phyloP scores from a whole-genome alignment of 2,113 vertebrate species.

The Thamnophis sirtalis region DNA sequence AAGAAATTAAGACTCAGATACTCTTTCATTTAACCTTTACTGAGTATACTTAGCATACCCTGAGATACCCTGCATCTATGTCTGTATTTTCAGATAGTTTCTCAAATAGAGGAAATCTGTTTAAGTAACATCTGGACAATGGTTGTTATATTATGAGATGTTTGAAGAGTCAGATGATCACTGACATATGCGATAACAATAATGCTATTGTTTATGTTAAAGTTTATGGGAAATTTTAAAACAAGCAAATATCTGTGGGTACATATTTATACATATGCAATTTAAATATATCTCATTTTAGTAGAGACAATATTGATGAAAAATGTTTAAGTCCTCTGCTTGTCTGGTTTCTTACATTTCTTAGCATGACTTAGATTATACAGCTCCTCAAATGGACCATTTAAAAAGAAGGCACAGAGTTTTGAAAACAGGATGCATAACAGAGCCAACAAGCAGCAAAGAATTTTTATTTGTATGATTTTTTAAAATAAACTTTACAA shows the following conservation, averaged over 20 bases:
- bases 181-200: background rate
- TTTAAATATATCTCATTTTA: background rate
- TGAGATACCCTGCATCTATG: rapidly evolving
- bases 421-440: background rate
- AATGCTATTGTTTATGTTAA: no score
- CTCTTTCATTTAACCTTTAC: conserved; percentile 14
- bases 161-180: background rate
- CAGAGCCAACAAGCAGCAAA: background rate
- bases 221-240: background rate
- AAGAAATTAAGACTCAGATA: conserved; percentile 31
- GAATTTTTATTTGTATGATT: background rate
- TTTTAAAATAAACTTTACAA: background rate
- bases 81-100: background rate
- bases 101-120: background rate
- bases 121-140: background rate
- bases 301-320: background rate
- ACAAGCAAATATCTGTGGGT: background rate
- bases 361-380: background rate
- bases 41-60: background rate
- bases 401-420: background rate
- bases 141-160: background rate
- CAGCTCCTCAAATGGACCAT: background rate
- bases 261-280: background rate
- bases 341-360: background rate
- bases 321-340: background rate